Conservation (phyloP, 2,888 invertebrate genomes). For the Metallyticus violacea region DNA sequence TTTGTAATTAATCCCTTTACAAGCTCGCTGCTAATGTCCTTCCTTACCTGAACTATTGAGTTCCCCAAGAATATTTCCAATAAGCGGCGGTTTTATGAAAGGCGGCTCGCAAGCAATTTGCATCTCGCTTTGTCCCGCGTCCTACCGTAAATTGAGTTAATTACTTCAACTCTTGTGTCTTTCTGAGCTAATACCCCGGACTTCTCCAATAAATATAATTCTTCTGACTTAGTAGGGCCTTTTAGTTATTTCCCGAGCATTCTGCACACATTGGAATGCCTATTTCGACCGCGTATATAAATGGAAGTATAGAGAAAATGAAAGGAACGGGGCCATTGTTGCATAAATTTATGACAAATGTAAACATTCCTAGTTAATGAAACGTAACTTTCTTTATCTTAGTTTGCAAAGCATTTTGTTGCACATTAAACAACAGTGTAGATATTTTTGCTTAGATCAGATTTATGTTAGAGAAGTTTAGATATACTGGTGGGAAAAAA, state of each 20-base stretch:
- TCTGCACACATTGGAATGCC: not conserved
- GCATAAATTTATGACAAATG: too few relatives aligned
- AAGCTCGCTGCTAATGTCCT: not conserved
- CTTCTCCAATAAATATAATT: not conserved
- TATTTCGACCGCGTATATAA: not conserved
- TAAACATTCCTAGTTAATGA: too few relatives aligned
- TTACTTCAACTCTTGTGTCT: not conserved
- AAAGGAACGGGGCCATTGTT: too few relatives aligned
- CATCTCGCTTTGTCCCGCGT: not conserved
- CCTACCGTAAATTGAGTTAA: not conserved
- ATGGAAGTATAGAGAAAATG: too few relatives aligned
- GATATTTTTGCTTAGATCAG: too few relatives aligned
- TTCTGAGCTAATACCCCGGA: not conserved
- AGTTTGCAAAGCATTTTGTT: too few relatives aligned
- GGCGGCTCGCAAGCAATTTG: not conserved
- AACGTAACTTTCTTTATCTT: too few relatives aligned
- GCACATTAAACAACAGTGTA: too few relatives aligned
- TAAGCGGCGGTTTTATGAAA: not conserved
- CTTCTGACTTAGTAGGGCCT: not conserved
- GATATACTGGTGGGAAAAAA: too few relatives aligned
- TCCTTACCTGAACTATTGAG: not conserved
- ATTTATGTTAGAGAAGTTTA: too few relatives aligned
- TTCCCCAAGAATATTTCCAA: not conserved
- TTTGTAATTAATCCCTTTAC: not conserved
- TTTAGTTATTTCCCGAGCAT: not conserved